These are phyloP conservation scores for Ephialtes manifestator DNA, from an alignment of 2,888 invertebrate genomes.

Conservation along the genomic window DNA sequence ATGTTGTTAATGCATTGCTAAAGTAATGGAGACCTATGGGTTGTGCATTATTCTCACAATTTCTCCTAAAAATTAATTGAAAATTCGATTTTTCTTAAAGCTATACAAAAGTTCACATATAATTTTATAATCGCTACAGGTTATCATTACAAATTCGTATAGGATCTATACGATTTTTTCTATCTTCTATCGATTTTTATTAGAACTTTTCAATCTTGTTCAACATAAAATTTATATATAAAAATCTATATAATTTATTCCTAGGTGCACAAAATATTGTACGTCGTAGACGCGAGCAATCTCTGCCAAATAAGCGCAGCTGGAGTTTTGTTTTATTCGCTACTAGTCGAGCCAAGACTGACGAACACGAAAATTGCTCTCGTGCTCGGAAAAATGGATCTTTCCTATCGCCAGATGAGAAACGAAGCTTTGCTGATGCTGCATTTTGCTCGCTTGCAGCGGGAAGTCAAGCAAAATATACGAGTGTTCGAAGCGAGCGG, in stretches of 20 bases:
- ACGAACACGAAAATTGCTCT: conserved; percentile 89
- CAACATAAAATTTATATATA: no score
- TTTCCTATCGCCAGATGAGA: conserved; percentile 94
- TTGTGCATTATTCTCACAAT: no score
- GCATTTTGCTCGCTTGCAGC: conserved; percentile 90
- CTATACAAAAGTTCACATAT: no score
- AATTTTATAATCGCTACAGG: no score
- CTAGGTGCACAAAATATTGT: conserved; percentile 88
- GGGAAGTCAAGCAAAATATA: conserved; percentile 90
- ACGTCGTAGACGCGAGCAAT: conserved; percentile 94
- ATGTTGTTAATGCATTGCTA: no score
- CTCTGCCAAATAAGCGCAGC: conserved; percentile 95
- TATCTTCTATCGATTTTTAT: no score
- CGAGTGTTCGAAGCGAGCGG: conserved; percentile 92
- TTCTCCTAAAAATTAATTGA: no score
- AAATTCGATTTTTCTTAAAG: no score
- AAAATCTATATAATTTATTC: not conserved
- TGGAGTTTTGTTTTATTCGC: conserved; percentile 92
- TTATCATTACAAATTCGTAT: no score
- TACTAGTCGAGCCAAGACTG: conserved; percentile 91
- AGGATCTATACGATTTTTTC: no score
- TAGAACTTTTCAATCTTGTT: no score
- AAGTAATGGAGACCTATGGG: no score
- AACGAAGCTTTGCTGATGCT: conserved; percentile 95
- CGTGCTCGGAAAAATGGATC: conserved; percentile 94